A percentile compares a stretch with the other conserved stretches of the same genome.
phyloP scores from a whole-genome alignment of 92 coral and sea anemone genomes.

The Zoanthus sansibaricus region DNA sequence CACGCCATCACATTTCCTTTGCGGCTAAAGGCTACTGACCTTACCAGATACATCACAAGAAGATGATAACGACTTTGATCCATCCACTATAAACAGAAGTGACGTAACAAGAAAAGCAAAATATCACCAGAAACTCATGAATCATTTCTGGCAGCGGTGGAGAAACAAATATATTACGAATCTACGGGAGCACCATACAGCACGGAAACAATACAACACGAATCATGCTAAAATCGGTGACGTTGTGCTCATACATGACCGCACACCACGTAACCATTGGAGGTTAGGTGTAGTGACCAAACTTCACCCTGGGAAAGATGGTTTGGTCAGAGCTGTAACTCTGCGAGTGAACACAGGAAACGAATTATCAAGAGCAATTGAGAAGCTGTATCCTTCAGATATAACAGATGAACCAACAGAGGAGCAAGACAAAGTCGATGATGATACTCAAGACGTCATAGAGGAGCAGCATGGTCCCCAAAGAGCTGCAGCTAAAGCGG shows the following conservation, averaged over 20 bases:
- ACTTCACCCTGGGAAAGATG: conserved; percentile 41
- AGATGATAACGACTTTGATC: background rate
- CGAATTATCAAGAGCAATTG: conserved; percentile 35
- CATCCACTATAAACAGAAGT: background rate
- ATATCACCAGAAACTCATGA: too few relatives aligned
- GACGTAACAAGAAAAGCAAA: background rate
- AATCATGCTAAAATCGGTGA: background rate
- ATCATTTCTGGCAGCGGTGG: background rate
- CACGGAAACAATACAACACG: conserved; percentile 18
- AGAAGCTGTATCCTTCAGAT: conserved; percentile 38
- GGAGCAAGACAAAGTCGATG: conserved; percentile 4
- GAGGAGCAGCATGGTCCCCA: background rate
- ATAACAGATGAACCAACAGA: conserved; percentile 9
- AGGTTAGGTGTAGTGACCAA: conserved; percentile 29
- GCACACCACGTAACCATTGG: conserved; percentile 35
- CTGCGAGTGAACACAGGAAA: conserved; percentile 19
- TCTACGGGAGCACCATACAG: conserved; percentile 4
- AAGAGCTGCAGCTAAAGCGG: conserved; percentile 36
- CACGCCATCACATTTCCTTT: conserved; percentile 16
- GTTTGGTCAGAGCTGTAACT: conserved; percentile 27
- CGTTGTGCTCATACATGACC: conserved; percentile 37
- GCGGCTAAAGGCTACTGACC: background rate
- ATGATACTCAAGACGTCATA: background rate
- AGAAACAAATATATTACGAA: background rate
- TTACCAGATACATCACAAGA: background rate